These are phyloP conservation scores for Carduelis carduelis DNA, from an alignment of 2,797 vertebrate species.

Conservation along the genomic window DNA sequence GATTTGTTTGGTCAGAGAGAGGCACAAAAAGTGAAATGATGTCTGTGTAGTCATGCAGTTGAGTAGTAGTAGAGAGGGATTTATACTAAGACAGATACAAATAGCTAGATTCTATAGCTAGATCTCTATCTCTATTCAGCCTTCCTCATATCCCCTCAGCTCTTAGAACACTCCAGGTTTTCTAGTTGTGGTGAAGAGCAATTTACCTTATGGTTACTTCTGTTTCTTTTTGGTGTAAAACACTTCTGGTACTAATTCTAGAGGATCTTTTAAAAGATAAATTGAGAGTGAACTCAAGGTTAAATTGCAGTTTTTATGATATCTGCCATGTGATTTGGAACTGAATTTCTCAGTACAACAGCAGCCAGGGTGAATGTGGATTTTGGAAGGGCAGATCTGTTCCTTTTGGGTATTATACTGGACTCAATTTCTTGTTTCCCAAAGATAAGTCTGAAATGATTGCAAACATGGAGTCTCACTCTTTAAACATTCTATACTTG, in stretches of 20 bases:
- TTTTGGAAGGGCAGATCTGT: conserved; percentile 53
- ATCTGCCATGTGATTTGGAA: background rate
- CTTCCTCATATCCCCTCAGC: background rate
- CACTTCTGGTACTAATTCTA: background rate
- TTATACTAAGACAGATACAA: background rate
- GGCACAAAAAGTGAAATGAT: background rate
- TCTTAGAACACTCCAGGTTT: background rate
- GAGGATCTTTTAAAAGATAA: background rate
- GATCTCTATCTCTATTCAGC: background rate
- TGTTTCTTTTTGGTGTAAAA: background rate
- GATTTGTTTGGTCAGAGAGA: background rate
- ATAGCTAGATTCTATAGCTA: background rate
- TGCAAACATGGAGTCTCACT: conserved; percentile 31
- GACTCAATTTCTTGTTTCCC: conserved; percentile 53
- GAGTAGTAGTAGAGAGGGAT: background rate
- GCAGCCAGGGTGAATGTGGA: conserved; percentile 27
- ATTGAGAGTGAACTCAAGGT: background rate
- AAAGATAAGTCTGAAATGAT: conserved; percentile 62
- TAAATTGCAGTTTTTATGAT: conserved; percentile 3
- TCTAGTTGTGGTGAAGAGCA: background rate
- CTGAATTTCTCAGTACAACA: background rate
- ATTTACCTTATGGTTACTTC: background rate
- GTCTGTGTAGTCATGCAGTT: background rate
- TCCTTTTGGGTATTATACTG: conserved; percentile 33
- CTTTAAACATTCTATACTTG: conserved; percentile 49